Percentiles rank a stretch among this genome's conserved stretches.
phyloP scores from a whole-genome alignment of 2,888 invertebrate species.

The Leucoma salicis region DNA sequence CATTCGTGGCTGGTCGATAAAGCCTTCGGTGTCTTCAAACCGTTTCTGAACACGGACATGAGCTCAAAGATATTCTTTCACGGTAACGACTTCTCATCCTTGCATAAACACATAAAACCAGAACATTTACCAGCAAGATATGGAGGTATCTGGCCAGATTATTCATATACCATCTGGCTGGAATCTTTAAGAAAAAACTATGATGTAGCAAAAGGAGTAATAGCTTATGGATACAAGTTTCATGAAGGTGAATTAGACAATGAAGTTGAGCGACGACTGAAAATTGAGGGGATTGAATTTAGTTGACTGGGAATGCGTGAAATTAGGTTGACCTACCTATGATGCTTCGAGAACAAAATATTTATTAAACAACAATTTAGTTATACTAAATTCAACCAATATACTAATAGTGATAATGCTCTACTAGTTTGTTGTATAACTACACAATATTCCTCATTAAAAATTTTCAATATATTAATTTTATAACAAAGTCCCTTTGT shows the following conservation, averaged over 20 bases:
- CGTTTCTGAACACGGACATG: conserved; percentile 87
- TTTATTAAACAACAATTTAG: too few species aligned
- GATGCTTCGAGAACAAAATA: too few species aligned
- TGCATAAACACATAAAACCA: conserved; percentile 88
- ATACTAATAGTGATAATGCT: too few species aligned
- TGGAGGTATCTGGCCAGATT: conserved; percentile 87
- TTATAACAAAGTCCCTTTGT: too few species aligned
- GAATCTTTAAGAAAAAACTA: conserved; percentile 82
- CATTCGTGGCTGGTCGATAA: conserved; percentile 92
- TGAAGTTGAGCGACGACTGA: conserved; percentile 59
- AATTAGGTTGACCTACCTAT: too few species aligned
- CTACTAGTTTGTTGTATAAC: too few species aligned
- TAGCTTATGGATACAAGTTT: conserved; percentile 84
- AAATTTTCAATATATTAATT: too few species aligned
- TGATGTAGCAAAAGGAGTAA: conserved; percentile 83
- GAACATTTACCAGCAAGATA: conserved; percentile 87
- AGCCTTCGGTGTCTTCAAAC: conserved; percentile 89
- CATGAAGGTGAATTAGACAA: conserved; percentile 63
- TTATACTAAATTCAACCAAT: too few species aligned
- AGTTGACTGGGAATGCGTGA: too few species aligned
- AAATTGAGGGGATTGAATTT: conserved; percentile 57
- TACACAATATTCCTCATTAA: too few species aligned
- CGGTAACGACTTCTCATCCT: conserved; percentile 86
- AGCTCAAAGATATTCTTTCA: conserved; percentile 86
- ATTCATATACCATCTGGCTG: conserved; percentile 88